Percentiles rank a stretch among this genome's conserved stretches.
phyloP scores from a whole-genome alignment of 2,888 invertebrate species.

The Athalia cordata region DNA sequence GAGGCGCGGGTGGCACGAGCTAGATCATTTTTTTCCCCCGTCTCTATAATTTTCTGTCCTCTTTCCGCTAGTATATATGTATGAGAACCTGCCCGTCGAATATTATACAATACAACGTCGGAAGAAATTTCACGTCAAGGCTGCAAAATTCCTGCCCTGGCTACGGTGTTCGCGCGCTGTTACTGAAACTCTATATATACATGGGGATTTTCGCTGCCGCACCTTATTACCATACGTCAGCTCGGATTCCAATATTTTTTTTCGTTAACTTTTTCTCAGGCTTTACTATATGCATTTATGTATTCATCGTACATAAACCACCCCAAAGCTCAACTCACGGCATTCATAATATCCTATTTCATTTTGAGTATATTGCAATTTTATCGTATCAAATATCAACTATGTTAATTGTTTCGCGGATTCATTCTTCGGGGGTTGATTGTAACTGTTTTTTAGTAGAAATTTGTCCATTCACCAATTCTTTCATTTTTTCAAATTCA shows the following conservation, averaged over 20 bases:
- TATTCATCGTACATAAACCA: no score
- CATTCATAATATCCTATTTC: no score
- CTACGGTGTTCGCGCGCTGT: neutral
- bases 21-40: constrained; percentile 25
- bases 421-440: no score
- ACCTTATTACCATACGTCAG: constrained; percentile 54
- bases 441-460: no score
- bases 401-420: no score
- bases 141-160: constrained; percentile 57
- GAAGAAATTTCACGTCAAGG: constrained; percentile 64
- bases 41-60: constrained; percentile 24
- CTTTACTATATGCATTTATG: neutral
- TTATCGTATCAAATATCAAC: no score
- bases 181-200: neutral
- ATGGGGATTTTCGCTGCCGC: constrained; percentile 29
- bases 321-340: no score
- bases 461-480: no score
- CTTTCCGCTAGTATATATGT: constrained; percentile 40
- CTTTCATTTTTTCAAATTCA: no score
- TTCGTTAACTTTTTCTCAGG: neutral
- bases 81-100: constrained; percentile 41
- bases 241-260: constrained; percentile 40
- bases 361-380: no score
- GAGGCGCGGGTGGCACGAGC: constrained; percentile 42
- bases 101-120: constrained; percentile 50